Evolutionary conservation across 2,797 vertebrate genomes (phyloP), one percentile per base, ranked within the genome.

Genomic region (Acestrorhynchus altus): DNA sequence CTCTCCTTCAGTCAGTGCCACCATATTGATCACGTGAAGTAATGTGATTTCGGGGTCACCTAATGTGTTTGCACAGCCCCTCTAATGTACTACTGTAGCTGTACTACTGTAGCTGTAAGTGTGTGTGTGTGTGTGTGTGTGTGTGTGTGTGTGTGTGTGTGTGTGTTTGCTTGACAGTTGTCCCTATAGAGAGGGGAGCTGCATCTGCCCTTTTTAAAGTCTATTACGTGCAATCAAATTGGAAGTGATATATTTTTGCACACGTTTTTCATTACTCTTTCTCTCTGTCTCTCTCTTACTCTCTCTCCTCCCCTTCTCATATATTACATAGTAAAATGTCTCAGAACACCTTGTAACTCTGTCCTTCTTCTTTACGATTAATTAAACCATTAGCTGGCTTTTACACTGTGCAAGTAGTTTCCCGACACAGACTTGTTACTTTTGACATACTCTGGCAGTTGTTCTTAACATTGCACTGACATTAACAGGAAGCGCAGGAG

Each of bases 161-260:
- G 59, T 3, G 1, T 57, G 39, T 44, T 44, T 78, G 80, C 71
- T 75, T 75, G 66, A 65, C 68, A 40, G 60, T 22, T 35, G 16
- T 72, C 68, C 63, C 51, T 54, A 51, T 42, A 49, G 66, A 66
- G 47, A 51, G 39, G 72, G 39, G 69, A 15, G 11, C 24, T 63
- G 35, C 47, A 56, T 47, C 66, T 74, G 61, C 22, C 76, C 67
- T 67, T 60, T 44, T 66, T 57, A 60, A 59, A 42, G 56, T 70
- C 42, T 31, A 31, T 22, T 49, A 69, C 47, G n/a, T 39, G 31
- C 49, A 49, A 67, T 78, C 49, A 71, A 57, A 49, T 49, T 61
- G 66, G 44, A 75, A 75, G 47, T 66, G 72, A 71, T 42, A 71
- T 28, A 39, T 79, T 13, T 28, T 70, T 72, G 20, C 59, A 65